These are phyloP conservation scores for Callinectes sapidus DNA, from an alignment of 2,888 invertebrate genomes.

Conservation along the genomic window DNA sequence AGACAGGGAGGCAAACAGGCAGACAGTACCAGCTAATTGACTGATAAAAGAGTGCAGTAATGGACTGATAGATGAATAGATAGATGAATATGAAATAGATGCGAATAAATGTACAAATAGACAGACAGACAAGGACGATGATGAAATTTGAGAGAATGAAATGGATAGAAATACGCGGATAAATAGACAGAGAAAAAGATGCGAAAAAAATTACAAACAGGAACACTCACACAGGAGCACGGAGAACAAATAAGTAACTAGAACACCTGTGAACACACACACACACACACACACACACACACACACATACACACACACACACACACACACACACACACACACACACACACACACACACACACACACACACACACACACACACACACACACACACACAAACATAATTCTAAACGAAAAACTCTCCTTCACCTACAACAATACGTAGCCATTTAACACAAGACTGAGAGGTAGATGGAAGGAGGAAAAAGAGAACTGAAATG, in stretches of 20 bases:
- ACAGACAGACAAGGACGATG: background rate
- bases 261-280: background rate
- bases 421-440: background rate
- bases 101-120: background rate
- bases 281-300: slow-evolving; percentile 1
- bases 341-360: slow-evolving; percentile 34
- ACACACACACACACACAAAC: slow-evolving; percentile 5
- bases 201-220: too few relatives aligned
- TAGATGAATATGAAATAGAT: too few relatives aligned
- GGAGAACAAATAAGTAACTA: background rate
- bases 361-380: slow-evolving; percentile 38
- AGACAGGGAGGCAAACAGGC: too few relatives aligned
- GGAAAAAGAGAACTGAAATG: background rate
- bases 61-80: too few relatives aligned
- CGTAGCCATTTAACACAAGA: background rate
- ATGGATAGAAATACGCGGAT: background rate
- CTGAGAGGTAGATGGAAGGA: background rate
- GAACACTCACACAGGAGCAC: background rate
- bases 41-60: too few relatives aligned
- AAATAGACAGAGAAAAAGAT: background rate
- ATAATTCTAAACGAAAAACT: background rate
- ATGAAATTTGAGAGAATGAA: background rate
- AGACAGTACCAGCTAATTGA: too few relatives aligned
- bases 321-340: too few relatives aligned
- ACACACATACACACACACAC: background rate